These are phyloP conservation scores for Pelagia noctiluca DNA, from an alignment of 30 jellyfish, hydroid and myxozoan genomes.

Conservation along the genomic window DNA sequence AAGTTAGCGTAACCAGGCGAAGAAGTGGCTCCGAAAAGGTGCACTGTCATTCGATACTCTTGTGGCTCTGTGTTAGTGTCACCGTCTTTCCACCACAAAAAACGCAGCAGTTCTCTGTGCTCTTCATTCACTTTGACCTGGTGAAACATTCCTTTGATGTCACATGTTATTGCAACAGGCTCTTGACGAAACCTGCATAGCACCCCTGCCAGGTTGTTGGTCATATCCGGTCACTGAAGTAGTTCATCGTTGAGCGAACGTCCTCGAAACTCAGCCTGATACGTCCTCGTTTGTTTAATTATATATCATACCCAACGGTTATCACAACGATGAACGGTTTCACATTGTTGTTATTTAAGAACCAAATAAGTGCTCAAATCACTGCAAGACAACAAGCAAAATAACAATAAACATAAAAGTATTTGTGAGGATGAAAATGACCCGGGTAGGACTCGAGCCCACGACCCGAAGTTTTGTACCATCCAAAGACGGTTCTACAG, in stretches of 20 bases:
- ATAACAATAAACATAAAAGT: too few species aligned
- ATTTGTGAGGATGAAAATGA: too few species aligned
- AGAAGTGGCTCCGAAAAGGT: slow-evolving; percentile 55
- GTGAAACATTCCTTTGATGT: slow-evolving; percentile 51
- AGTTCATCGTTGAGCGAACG: slow-evolving; percentile 18
- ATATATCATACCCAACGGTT: too few species aligned
- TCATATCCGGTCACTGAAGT: slow-evolving; percentile 60
- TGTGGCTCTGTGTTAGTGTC: slow-evolving; percentile 11
- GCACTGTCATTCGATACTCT: slow-evolving; percentile 48
- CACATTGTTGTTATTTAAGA: too few species aligned
- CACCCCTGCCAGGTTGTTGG: slow-evolving; percentile 39
- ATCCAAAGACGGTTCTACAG: too few species aligned
- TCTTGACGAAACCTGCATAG: slow-evolving; percentile 50
- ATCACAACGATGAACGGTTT: too few species aligned
- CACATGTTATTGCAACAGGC: slow-evolving; percentile 33
- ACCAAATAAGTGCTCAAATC: too few species aligned
- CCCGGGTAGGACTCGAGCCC: too few species aligned
- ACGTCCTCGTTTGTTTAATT: too few species aligned
- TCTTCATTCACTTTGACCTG: slow-evolving; percentile 51
- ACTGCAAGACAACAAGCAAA: too few species aligned
- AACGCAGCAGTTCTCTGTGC: slow-evolving; percentile 41
- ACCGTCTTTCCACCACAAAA: slow-evolving; percentile 67
- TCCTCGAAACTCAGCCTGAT: slow-evolving; percentile 36
- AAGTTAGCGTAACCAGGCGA: slow-evolving; percentile 43
- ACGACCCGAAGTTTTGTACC: too few species aligned